Conservation (phyloP, 2,113 vertebrate genomes). For the Chrysochloris asiatica region DNA sequence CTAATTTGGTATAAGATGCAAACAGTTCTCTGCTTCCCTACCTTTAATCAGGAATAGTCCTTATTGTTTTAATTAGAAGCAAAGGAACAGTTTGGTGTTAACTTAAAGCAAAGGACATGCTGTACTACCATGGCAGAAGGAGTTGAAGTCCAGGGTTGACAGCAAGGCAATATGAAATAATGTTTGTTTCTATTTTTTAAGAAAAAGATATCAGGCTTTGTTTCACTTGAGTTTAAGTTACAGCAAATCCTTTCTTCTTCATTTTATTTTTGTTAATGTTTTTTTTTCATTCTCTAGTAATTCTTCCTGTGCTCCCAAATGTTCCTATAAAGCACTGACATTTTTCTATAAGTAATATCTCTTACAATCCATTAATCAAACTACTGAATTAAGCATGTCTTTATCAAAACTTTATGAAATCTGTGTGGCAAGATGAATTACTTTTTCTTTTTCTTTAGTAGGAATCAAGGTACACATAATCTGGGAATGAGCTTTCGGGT, state of each 20-base stretch:
- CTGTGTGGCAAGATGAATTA: background rate
- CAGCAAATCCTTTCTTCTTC: slow-evolving; percentile 23
- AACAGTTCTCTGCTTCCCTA: slow-evolving; percentile 16
- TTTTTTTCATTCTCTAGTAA: background rate
- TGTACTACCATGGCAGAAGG: background rate
- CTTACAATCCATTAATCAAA: background rate
- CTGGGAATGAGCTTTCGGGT: background rate
- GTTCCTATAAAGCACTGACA: background rate
- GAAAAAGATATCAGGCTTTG: slow-evolving; percentile 35
- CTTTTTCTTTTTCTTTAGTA: background rate
- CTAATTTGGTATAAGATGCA: slow-evolving; percentile 60
- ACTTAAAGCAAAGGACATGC: background rate
- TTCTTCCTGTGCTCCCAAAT: background rate
- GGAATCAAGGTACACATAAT: background rate
- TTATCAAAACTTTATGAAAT: background rate
- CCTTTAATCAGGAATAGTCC: slow-evolving; percentile 60
- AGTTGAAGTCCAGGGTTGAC: slow-evolving; percentile 8
- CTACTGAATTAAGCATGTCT: background rate
- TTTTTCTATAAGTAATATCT: background rate
- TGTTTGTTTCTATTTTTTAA: slow-evolving; percentile 1
- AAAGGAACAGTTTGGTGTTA: slow-evolving; percentile 35
- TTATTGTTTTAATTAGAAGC: slow-evolving; percentile 63
- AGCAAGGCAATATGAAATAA: slow-evolving; percentile 20
- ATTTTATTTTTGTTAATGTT: background rate
- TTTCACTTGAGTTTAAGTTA: slow-evolving; percentile 12